Evolutionary conservation across 2,888 invertebrate genomes (phyloP), one percentile per base, ranked within the genome.

Genomic region (Macrophya annulata): DNA sequence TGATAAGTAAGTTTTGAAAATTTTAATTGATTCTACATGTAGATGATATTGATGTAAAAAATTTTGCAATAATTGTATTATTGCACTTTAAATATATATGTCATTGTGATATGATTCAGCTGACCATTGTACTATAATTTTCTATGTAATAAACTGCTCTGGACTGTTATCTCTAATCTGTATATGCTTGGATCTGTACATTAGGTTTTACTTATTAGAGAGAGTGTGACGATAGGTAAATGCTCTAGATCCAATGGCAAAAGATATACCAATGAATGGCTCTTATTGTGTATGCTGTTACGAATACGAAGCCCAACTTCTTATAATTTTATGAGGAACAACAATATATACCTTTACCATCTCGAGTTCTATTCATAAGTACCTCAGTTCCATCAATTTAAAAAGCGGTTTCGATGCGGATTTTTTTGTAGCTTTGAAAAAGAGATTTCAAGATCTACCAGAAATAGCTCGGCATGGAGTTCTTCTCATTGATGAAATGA

Each of bases 401-500:
- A 9, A 68, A 68, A 15, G 15, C 12, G 68, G 68, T 15, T 68
- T 68, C 68, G 68, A 68, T 68, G 15, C 68, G 15, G 68, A 68
- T 17, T 68, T 68, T 17, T 37, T 68, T 68, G 17, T 68, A 15
- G 68, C 68, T 68, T 68, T 68, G 37, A 68, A 68, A 31, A 68
- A 31, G 68, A 68, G 17, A 31, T 68, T 68, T 40, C 68, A 68
- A 68, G 17, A 68, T 68, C 31, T 76, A 51, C 76, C 76, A 51
- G 15, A n/a, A 76, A 76, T 12, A 76, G 8, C 76, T 76, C 51
- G 25, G 31, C 51, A 76, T 76, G 76, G 51, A 51, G 51, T 76
- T 48, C 76, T 87, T 68, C 68, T 87, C 4, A 17, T 87, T 15
- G 87, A 88, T 77, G 87, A 88, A 82, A 88, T 88, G 43, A 55